Evolutionary conservation across 37 sponge, comb jelly and placozoan genomes (phyloP).

Genomic region (Aphrocallistes beatrix): DNA sequence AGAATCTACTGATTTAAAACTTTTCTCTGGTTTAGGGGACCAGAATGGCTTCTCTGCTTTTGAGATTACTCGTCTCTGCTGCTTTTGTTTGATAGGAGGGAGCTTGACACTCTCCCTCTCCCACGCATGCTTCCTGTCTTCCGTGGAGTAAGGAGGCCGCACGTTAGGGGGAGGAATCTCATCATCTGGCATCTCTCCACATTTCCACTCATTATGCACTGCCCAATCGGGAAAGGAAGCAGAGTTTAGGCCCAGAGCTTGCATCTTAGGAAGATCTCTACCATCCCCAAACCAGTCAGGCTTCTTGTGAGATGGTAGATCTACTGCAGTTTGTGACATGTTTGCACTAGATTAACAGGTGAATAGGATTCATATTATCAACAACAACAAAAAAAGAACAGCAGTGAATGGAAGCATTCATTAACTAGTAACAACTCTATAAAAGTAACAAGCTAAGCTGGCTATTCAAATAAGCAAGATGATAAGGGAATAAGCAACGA

Average conservation of each 20-base stretch:
- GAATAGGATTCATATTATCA: no score
- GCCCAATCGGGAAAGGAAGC: neutral
- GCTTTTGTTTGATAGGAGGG: neutral
- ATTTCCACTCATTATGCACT: neutral
- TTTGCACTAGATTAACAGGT: no score
- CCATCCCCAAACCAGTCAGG: constrained; percentile 10
- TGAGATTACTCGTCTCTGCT: neutral
- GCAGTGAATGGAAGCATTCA: no score
- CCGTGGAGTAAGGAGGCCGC: neutral
- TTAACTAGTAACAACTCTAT: no score
- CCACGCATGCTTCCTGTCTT: neutral
- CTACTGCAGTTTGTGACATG: no score
- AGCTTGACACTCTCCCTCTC: neutral
- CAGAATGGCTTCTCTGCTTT: constrained; percentile 14
- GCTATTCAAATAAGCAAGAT: no score
- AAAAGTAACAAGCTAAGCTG: no score
- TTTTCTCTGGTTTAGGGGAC: neutral
- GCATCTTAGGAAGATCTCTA: neutral
- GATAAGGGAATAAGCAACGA: no score
- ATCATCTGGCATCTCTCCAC: neutral
- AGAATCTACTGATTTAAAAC: neutral
- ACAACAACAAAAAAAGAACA: no score
- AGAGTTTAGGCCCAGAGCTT: neutral
- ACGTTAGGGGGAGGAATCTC: neutral
- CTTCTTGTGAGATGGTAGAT: neutral